Percentiles rank a stretch among this genome's conserved stretches.
These are phyloP conservation scores for Cyclophora albipunctata DNA, from an alignment of 2,888 invertebrate genomes.

Conservation along the genomic window DNA sequence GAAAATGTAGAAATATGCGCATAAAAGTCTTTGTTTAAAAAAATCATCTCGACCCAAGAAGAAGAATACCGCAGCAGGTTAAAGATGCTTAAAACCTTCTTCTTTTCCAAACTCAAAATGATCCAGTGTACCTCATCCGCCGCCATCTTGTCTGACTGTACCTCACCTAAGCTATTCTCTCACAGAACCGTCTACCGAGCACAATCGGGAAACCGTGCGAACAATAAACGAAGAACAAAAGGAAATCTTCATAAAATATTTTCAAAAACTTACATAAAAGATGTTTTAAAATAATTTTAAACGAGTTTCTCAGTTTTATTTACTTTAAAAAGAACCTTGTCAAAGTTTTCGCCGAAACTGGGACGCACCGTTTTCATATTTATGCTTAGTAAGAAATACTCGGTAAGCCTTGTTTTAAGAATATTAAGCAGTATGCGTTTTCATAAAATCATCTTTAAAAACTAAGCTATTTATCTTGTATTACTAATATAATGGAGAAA, in stretches of 20 bases:
- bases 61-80: no score
- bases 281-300: conserved; percentile 9
- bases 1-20: no score
- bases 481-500: no score
- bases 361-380: conserved; percentile 2
- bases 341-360: conserved; percentile 6
- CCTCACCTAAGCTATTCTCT: not conserved
- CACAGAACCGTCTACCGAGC: not conserved
- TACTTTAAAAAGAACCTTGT: conserved; percentile 8
- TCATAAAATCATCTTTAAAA: no score
- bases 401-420: conserved; percentile 6
- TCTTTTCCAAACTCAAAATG: no score
- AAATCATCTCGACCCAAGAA: no score
- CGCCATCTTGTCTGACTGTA: not conserved
- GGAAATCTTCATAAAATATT: conserved; percentile 2
- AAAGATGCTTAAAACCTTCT: no score
- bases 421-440: not conserved
- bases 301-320: conserved; percentile 11
- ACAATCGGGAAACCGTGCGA: not conserved
- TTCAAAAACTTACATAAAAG: conserved; percentile 5
- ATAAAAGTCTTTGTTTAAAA: no score
- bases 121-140: not conserved
- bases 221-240: not conserved
- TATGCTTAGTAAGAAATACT: conserved; percentile 4
- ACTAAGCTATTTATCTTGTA: no score